Base-by-base conservation (phyloP, 1,140 invertebrate species). In the Caligus rogercresseyi region DNA sequence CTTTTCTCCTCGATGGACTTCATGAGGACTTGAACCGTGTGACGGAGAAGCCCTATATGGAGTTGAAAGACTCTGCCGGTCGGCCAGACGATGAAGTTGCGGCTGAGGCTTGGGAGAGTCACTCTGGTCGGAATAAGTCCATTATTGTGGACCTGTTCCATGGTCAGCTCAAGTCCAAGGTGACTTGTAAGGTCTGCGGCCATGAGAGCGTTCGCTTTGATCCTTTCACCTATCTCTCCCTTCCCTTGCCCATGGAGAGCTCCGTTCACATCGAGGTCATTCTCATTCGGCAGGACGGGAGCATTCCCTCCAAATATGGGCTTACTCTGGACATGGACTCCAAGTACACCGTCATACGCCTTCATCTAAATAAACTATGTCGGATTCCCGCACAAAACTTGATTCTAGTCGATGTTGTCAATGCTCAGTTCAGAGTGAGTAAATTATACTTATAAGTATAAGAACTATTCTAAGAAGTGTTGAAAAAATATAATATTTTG, bases 121-220 rank as follows among this genome's bases (percentile, higher is more conserved):
- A 89, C 72, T 75, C 85, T 57, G 73, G 82, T 2, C 76, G 86
- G 61, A 89, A 80, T 76, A 80, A 83, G 71, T 89, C 86, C 2
- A 84, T 92, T 60, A 81, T 91, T 58, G 87, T 88, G 24, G 89
- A 91, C 73, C 74, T 90, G 53, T 92, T 92, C 74, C 88, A 90
- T 74, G 89, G 89, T 0, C 86, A 90, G 72, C 75, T 92, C 0
- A 89, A 89, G 74, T 89, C 87, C 1, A 83, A 84, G 74, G 81
- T 85, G 25, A 82, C 79, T 52, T 91, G 88, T 74, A 78, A 82
- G 67, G 79, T 80, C 7, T 92, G 88, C 74, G 79, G 80, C 15
- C 81, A 82, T 67, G 81, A 85, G 68, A 87, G 85, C 64, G 86
- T 89, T 25, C 79, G 86, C 24, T 92, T 91, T 74, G 88, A 91